Percentiles rank a stretch among this genome's conserved stretches.
phyloP scores from a whole-genome alignment of 1,140 invertebrate genomes.

The Trinorchestia longiramus region DNA sequence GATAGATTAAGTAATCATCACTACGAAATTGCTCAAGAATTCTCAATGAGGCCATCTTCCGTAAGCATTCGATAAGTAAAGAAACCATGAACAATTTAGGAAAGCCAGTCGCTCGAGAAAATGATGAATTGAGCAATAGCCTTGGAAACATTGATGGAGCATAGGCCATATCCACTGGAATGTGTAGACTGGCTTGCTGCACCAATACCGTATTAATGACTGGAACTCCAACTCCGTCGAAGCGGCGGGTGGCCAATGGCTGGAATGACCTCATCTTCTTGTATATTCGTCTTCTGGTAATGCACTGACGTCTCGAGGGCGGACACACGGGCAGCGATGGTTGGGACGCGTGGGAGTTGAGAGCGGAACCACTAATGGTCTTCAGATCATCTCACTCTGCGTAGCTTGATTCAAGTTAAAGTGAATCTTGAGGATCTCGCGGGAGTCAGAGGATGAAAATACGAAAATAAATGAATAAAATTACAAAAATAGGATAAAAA shows the following conservation, averaged over 20 bases:
- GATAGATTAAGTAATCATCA: not conserved
- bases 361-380: not conserved
- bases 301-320: slow-evolving; percentile 4
- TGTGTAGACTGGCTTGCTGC: slow-evolving; percentile 31
- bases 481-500: too few relatives aligned
- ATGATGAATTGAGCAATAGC: slow-evolving; percentile 49
- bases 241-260: not conserved
- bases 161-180: slow-evolving; percentile 38
- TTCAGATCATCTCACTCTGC: not conserved
- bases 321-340: not conserved
- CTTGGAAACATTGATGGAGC: slow-evolving; percentile 26
- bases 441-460: too few relatives aligned
- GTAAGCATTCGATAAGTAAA: slow-evolving; percentile 46
- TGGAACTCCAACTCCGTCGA: not conserved
- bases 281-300: slow-evolving; percentile 37
- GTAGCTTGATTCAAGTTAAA: not conserved
- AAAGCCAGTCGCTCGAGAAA: not conserved
- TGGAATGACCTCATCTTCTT: slow-evolving; percentile 44
- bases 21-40: not conserved
- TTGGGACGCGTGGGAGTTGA: not conserved
- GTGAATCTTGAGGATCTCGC: not conserved
- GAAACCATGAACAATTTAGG: not conserved
- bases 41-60: not conserved
- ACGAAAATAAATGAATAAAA: too few relatives aligned
- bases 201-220: slow-evolving; percentile 51